These are phyloP conservation scores for Andrena haemorrhoa DNA, from an alignment of 2,888 invertebrate species.

Conservation along the genomic window DNA sequence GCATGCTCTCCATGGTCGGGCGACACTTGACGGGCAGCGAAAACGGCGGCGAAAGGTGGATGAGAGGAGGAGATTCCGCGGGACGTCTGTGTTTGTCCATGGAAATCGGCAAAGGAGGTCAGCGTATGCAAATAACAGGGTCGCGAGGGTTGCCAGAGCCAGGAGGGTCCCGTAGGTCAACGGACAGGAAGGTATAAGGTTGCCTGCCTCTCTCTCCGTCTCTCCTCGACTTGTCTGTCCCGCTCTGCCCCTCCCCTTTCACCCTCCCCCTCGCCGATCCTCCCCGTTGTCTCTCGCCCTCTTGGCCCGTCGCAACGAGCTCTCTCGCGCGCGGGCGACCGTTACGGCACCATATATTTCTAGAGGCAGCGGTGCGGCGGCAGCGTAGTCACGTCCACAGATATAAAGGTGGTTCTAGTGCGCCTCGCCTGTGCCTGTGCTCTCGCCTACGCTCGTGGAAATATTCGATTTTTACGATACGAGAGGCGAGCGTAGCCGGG, in stretches of 20 bases:
- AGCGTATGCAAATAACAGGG: conserved; percentile 80
- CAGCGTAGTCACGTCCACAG: conserved; percentile 76
- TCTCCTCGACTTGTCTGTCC: conserved; percentile 14
- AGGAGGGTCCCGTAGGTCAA: conserved; percentile 73
- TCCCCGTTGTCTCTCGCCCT: conserved; percentile 56
- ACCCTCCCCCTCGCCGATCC: conserved; percentile 12
- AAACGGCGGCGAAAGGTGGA: conserved; percentile 37
- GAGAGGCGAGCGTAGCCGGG: conserved; percentile 57
- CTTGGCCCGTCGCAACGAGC: conserved; percentile 59
- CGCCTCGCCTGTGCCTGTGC: conserved; percentile 67
- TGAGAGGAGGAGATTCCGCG: conserved; percentile 53
- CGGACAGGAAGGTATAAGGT: conserved; percentile 65
- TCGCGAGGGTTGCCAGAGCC: conserved; percentile 74
- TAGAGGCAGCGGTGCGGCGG: conserved; percentile 65
- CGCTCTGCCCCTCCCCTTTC: conserved; percentile 5
- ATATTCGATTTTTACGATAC: conserved; percentile 83
- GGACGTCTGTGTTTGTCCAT: conserved; percentile 71
- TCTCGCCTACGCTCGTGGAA: conserved; percentile 78
- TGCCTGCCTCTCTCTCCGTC: conserved; percentile 19
- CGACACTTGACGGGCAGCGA: conserved; percentile 42
- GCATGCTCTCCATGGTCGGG: conserved; percentile 40
- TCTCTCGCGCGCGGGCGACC: conserved; percentile 71
- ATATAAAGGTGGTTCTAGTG: conserved; percentile 77
- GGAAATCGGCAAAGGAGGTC: conserved; percentile 78
- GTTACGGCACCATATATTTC: conserved; percentile 80